phyloP scores from a whole-genome alignment of 2,888 invertebrate species.

The Macaria notata region DNA sequence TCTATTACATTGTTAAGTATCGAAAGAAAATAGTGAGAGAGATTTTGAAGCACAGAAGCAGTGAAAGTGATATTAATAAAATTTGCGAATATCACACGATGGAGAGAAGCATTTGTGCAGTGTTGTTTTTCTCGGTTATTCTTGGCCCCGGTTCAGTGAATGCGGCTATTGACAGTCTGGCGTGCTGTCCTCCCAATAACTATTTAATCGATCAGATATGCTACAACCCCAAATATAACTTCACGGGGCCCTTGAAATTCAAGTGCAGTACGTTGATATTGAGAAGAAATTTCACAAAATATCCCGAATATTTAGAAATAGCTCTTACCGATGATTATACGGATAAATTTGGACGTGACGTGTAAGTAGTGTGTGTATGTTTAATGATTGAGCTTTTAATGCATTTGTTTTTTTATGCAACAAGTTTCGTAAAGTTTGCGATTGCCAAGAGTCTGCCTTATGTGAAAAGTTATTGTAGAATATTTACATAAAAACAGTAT shows the following conservation, averaged over 20 bases:
- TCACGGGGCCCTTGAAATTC: slow-evolving; percentile 16
- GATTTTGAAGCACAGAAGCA: no score
- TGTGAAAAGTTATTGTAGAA: no score
- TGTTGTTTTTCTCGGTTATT: slow-evolving; percentile 5
- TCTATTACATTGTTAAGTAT: no score
- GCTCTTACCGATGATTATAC: slow-evolving; percentile 6
- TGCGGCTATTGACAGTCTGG: slow-evolving; percentile 7
- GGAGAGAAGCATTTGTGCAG: slow-evolving; percentile 3
- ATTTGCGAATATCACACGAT: not conserved
- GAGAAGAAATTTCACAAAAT: slow-evolving; percentile 10
- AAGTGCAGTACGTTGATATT: slow-evolving; percentile 6
- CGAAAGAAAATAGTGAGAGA: no score
- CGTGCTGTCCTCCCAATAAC: slow-evolving; percentile 20
- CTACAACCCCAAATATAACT: slow-evolving; percentile 12
- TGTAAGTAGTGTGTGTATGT: slow-evolving; percentile 36
- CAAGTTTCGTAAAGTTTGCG: no score
- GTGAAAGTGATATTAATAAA: no score
- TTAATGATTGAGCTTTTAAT: not conserved
- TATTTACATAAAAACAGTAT: no score
- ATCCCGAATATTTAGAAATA: slow-evolving; percentile 31
- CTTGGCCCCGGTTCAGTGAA: not conserved
- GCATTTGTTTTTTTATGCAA: no score
- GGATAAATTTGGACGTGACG: slow-evolving; percentile 24
- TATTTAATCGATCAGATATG: slow-evolving; percentile 8
- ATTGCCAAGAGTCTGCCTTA: no score